Base-by-base conservation (phyloP, 1,140 invertebrate genomes). In the Coptotermes formosanus region DNA sequence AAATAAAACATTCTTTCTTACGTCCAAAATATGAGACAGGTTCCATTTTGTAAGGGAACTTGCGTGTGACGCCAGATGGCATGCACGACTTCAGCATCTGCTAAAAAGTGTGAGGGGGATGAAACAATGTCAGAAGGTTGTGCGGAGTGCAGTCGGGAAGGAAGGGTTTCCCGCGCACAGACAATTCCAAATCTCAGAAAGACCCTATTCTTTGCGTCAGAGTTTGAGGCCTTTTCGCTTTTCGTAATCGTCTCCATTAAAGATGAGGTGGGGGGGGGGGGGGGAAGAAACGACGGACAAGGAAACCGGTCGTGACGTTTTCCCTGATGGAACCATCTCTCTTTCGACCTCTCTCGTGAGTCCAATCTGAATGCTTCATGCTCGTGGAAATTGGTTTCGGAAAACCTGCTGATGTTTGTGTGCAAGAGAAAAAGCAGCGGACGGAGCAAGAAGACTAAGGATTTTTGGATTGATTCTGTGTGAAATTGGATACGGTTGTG, bases 11-110 rank as follows among this genome's bases (percentile, higher is more conserved):
- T n/a, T 23, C 59, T 59, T 59, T 59, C 55, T 1, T 59, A 19
- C 55, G 21, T 59, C 55, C 21, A 75, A 75, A 75, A 25, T 30
- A 75, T 75, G 64, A 75, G 64, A 30, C n/a, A 8, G 25, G 25
- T 75, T 75, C 64, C n/a, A 75, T 75, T 75, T 75, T n/a, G 25
- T 75, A 75, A n/a, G 64, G 64, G 64, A 75, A 75, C 14, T 75
- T 75, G 64, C 64, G 64, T 75, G 64, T 75, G 64, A 75, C 64
- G n/a, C 64, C 64, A 75, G 64, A 75, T 75, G 64, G 64, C 25
- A 75, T 25, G 19, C 64, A 75, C 64, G 64, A 75, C 64, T 75
- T 8, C 64, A 75, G 25, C 64, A 75, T 75, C 64, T 75, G 64
- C 64, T 75, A 30, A 75, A 2, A 64, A 64, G 59, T 64, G 59